These are phyloP conservation scores for Parapristionchus giblindavisi DNA, from an alignment of 2,888 invertebrate species.

Conservation along the genomic window DNA sequence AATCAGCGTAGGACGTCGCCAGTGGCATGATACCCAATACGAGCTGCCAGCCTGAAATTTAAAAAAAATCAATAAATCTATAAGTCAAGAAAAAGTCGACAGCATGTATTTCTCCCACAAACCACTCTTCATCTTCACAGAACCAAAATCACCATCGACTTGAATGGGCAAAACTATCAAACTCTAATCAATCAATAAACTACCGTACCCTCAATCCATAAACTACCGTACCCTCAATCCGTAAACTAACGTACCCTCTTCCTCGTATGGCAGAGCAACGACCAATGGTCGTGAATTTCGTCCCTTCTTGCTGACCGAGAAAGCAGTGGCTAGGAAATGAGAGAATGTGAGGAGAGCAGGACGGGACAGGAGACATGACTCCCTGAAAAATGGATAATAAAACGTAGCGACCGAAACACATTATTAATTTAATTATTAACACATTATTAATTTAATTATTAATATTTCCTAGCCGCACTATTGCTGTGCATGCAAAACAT, in stretches of 20 bases:
- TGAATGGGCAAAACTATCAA: no score
- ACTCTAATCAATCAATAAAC: no score
- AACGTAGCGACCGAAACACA: background rate
- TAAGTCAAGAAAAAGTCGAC: no score
- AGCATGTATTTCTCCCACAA: no score
- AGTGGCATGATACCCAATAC: constrained; percentile 58
- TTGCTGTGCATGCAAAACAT: background rate
- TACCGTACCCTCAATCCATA: no score
- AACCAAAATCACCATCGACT: no score
- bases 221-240: no score
- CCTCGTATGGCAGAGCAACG: constrained; percentile 47
- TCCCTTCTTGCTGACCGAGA: background rate
- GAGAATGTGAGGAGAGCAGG: constrained; percentile 29
- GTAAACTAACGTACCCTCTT: constrained; percentile 37
- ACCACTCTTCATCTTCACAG: no score
- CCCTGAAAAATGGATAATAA: constrained; percentile 5
- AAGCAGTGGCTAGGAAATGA: constrained; percentile 30
- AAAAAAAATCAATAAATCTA: no score
- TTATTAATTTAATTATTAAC: background rate
- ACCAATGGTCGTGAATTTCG: constrained; percentile 47
- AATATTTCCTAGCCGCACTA: background rate
- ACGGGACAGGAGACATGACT: background rate
- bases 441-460: background rate
- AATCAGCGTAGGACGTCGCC: constrained; percentile 48
- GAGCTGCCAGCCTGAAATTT: constrained; percentile 45